Evolutionary conservation across 2,113 vertebrate genomes (phyloP), one percentile per base, ranked within the genome.

Genomic region (Oxyura jamaicensis): DNA sequence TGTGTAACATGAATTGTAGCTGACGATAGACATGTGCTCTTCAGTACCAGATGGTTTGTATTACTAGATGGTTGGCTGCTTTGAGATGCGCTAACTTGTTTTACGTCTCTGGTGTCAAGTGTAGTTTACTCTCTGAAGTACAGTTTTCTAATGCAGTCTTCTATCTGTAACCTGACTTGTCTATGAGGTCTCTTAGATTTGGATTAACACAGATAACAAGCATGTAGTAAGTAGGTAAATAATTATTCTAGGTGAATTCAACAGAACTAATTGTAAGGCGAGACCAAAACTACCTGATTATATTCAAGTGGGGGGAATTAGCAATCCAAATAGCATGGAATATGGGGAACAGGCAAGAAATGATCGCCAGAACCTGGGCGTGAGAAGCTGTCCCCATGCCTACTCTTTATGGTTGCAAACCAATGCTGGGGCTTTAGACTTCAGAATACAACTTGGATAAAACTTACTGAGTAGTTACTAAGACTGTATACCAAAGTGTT

Each of bases 11-110:
- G 9, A 60, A 71, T 4, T 77, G 83, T 31, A 65, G 90, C 60
- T 44, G 71, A 7, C 15, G 31, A 18, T 4, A 26, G 6, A 6
- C 33, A 39, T 20, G 31, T 33, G 10, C 4, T 11, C 22, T 7
- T 29, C 41, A 39, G 39, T 39, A 18, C 26, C 68, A 59, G 46
- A 31, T 2, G 11, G 39, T 39, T 39, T 39, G 48, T 3, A 33
- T 21, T 76, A 1, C 36, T 29, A 48, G 10, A 25, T 3, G 12
- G 20, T 2, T 22, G 13, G 3, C 41, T 1, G 1, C 56, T 66
- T 11, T 60, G 35, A 26, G 67, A 10, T 16, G 22, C 33, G 1
- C 1, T 13, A 39, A 17, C 11, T 23, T 0, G 4, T 59, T 55
- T 33, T n/a, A 26, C 26, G 12, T 31, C 39, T 44, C 62, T 58